Conservation (phyloP, 2,113 vertebrate genomes). For the Emberiza fucata region DNA sequence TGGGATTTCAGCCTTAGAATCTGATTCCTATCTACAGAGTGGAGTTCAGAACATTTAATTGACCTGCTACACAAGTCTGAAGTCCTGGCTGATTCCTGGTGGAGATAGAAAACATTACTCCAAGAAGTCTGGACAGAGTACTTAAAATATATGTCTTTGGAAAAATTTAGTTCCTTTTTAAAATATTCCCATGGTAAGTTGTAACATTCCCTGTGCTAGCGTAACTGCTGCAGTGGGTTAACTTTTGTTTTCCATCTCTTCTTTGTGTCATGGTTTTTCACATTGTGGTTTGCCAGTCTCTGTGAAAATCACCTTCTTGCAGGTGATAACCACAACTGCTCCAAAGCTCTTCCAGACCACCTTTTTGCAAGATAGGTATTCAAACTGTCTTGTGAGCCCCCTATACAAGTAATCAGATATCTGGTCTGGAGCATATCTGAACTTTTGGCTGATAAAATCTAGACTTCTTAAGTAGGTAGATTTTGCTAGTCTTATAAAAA, state of each 20-base stretch:
- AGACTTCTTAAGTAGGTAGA: neutral
- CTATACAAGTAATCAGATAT: neutral
- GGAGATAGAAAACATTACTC: neutral
- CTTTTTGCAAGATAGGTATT: neutral
- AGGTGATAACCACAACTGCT: neutral
- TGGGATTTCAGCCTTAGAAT: neutral
- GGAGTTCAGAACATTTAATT: neutral
- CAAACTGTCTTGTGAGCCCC: neutral
- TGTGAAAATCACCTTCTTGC: neutral
- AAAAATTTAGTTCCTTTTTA: neutral
- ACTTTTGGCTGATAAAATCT: neutral
- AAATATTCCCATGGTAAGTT: neutral
- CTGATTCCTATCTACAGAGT: neutral
- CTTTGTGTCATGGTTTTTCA: neutral
- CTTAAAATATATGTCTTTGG: neutral
- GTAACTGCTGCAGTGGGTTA: neutral
- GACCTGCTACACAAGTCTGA: neutral
- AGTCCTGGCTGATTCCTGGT: neutral
- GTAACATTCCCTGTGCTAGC: neutral
- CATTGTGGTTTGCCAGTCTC: neutral
- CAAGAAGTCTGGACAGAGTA: neutral
- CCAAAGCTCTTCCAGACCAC: neutral
- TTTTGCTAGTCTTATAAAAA: neutral
- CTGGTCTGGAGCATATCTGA: neutral
- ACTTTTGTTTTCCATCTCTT: neutral